These are phyloP conservation scores for Glaucidium brasilianum DNA, from an alignment of 2,113 vertebrate genomes.

Conservation along the genomic window DNA sequence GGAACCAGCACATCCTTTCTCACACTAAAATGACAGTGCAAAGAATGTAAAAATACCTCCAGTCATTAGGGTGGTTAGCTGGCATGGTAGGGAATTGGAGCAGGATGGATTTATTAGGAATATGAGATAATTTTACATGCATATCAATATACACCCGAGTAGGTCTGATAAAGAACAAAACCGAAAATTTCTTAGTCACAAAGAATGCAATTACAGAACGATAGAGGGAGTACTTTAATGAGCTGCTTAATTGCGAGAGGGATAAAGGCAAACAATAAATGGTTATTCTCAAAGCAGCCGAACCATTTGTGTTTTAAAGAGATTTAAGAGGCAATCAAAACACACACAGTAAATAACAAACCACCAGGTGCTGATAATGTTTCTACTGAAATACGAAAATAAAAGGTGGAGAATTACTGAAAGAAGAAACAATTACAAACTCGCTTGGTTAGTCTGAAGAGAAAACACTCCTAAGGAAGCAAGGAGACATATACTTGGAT, in stretches of 20 bases:
- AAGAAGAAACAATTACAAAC: neutral
- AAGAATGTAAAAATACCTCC: neutral
- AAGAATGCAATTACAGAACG: neutral
- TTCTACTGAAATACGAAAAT: neutral
- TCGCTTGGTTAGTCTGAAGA: neutral
- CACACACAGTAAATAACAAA: constrained; percentile 7
- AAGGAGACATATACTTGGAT: neutral
- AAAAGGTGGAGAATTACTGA: neutral
- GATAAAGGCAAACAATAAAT: neutral
- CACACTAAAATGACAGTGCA: neutral
- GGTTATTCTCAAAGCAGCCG: neutral
- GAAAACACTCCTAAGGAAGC: neutral
- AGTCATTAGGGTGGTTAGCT: neutral
- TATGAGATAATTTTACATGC: neutral
- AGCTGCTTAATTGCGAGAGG: neutral
- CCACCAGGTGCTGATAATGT: neutral
- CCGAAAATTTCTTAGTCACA: neutral
- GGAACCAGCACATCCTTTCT: neutral
- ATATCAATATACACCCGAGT: neutral
- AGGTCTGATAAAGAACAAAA: neutral
- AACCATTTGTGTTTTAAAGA: neutral
- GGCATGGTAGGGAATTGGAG: neutral
- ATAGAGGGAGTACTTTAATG: neutral
- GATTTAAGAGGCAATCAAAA: constrained; percentile 14
- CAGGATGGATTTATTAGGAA: neutral